Base-by-base conservation (phyloP, 2,888 invertebrate genomes). In the Sialis fuliginosa region DNA sequence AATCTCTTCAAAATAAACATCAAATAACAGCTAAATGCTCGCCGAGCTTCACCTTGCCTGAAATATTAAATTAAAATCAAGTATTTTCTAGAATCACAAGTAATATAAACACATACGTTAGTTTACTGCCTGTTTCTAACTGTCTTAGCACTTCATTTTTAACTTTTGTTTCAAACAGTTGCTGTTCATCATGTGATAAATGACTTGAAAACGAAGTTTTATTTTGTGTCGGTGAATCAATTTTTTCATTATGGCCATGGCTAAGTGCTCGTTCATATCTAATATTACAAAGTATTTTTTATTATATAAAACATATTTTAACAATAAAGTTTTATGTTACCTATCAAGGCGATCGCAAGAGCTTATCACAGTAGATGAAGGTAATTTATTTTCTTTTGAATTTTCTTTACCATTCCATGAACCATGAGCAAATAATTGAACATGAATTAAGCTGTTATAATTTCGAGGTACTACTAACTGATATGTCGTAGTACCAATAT, bases 21-120 rank as follows among this genome's bases (percentile, higher is more conserved):
- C 51, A 89, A 71, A 67, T 82, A 89, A 56, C 81, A 71, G 1
- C 81, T 80, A 63, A 89, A 89, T 0, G 81, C 78, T 62, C 80
- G 81, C 6, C 88, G 72, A 0, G 81, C 77, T 60, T 87, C 82
- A 48, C 74, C 72, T 63, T 71, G 71, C 10, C 78, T 78, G 65
- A 39, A 62, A 63, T 32, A 32, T 9, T 12, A 9, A 31, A 9
- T 12, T 42, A 6, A 30, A 6, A 42, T 42, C 5, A 12, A 42
- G 30, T 13, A 35, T n/a, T n/a, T 35, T 9, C 9, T n/a, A 35
- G 4, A n/a, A n/a, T n/a, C n/a, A 35, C 9, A 9, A 35, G 35
- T 9, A 35, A 35, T 35, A 8, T 35, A 9, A 52, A 49, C 37
- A 66, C 72, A 65, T 52, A 82, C 81, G 81, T 79, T 54, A 83